A percentile compares a stretch with the other conserved stretches of the same genome.
phyloP scores from a whole-genome alignment of 2,797 vertebrate species.

The Chromobotia macracanthus region DNA sequence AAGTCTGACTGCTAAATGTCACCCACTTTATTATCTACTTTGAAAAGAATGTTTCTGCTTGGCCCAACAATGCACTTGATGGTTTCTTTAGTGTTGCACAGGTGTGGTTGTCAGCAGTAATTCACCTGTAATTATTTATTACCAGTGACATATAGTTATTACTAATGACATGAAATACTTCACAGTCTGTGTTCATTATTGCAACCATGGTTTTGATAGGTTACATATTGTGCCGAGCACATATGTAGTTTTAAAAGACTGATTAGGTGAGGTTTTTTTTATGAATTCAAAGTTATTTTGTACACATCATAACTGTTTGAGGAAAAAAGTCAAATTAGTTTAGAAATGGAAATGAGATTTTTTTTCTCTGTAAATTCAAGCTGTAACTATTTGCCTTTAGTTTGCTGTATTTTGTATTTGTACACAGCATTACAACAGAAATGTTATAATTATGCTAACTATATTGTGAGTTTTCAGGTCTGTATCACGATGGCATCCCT shows the following conservation, averaged over 20 bases:
- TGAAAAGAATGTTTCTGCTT: slow-evolving; percentile 37
- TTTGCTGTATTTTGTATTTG: slow-evolving; percentile 83
- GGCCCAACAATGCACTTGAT: slow-evolving; percentile 64
- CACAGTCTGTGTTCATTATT: slow-evolving; percentile 64
- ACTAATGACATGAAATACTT: slow-evolving; percentile 61
- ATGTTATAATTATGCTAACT: slow-evolving; percentile 72
- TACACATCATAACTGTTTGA: slow-evolving; percentile 80
- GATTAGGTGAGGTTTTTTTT: too few relatives aligned
- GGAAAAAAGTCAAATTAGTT: slow-evolving; percentile 70
- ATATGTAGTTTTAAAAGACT: slow-evolving; percentile 52
- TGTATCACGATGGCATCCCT: slow-evolving; percentile 63
- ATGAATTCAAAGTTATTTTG: slow-evolving; percentile 72
- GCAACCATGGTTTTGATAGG: slow-evolving; percentile 69
- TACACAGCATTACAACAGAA: slow-evolving; percentile 79
- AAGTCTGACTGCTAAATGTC: too few relatives aligned
- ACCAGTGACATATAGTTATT: slow-evolving; percentile 55
- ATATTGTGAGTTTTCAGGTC: slow-evolving; percentile 73
- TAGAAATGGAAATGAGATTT: slow-evolving; percentile 74
- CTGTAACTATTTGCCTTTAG: slow-evolving; percentile 93
- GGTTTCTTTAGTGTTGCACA: slow-evolving; percentile 62
- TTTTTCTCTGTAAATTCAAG: slow-evolving; percentile 86
- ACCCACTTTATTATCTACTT: too few relatives aligned
- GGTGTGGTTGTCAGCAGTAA: slow-evolving; percentile 35
- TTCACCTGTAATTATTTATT: slow-evolving; percentile 43
- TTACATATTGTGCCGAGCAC: slow-evolving; percentile 71